Evolutionary conservation across 1,140 invertebrate genomes (phyloP).

Genomic region (Mercenaria mercenaria): DNA sequence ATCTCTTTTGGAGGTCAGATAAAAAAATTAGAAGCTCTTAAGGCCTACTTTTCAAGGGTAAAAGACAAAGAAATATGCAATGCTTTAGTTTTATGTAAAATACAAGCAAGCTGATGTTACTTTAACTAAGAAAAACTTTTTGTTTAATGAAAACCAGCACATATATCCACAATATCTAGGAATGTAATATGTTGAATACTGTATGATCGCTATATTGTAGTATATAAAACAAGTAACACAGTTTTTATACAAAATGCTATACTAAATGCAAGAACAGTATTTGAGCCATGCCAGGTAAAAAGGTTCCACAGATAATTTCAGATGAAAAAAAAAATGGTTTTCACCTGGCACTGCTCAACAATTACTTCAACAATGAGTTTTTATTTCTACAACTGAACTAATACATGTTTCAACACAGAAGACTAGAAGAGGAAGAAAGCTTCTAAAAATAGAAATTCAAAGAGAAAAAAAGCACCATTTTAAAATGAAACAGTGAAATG

Average conservation of each 20-base stretch:
- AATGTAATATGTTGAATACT: constrained; percentile 35
- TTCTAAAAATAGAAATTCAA: neutral
- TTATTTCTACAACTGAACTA: neutral
- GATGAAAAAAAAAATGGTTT: neutral
- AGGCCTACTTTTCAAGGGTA: too few species aligned
- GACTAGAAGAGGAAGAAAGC: constrained; percentile 2
- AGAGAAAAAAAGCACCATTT: constrained; percentile 16
- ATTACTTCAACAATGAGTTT: neutral
- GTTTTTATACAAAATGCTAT: neutral
- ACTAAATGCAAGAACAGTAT: neutral
- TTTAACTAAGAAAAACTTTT: too few species aligned
- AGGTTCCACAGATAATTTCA: neutral
- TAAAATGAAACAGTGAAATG: neutral
- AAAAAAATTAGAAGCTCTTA: too few species aligned
- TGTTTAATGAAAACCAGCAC: neutral
- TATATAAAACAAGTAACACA: constrained; percentile 30
- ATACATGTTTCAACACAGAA: neutral
- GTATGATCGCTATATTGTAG: neutral
- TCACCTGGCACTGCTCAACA: neutral
- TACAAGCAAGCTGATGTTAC: too few species aligned
- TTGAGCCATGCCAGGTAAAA: neutral
- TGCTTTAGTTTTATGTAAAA: too few species aligned
- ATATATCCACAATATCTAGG: constrained; percentile 30
- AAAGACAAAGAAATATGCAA: too few species aligned
- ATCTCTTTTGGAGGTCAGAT: too few species aligned